Base-by-base conservation (phyloP, 2,888 invertebrate species). In the Enchytraeus crypticus region DNA sequence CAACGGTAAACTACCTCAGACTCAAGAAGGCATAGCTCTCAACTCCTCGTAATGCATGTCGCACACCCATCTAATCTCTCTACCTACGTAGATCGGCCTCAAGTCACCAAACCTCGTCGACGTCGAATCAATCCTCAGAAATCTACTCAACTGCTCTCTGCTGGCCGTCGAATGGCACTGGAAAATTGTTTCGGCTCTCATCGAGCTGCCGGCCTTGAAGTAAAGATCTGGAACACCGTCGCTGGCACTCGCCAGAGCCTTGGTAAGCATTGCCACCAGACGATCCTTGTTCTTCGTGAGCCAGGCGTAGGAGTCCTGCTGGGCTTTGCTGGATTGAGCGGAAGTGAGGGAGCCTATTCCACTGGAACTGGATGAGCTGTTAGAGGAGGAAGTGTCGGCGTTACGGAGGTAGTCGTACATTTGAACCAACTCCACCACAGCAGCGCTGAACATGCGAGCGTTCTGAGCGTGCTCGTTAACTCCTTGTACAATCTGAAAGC, bases 181-280 rank as follows among this genome's bases (percentile, higher is more conserved):
- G 61, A 70, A 70, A 26, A 68, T 60, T 26, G 60, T 57, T 14
- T 69, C 66, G 2, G 70, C 67, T 26, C 61, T 57, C 8, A 68
- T 60, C 34, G 69, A 59, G 55, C 68, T 69, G 34, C 70, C 69
- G 18, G 67, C 65, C 61, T 70, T 70, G 63, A 70, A 70, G 60
- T 69, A 70, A 32, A 70, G 64, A 53, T 70, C 70, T 2, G 70
- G 69, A 27, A 69, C 59, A 11, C 69, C 69, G 56, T 69, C 68
- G 53, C 66, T 66, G 54, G 64, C 67, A 53, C 66, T 69, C 33
- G 70, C 67, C 45, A 70, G 53, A 38, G 68, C 69, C 60, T 70
- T 70, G 46, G 70, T 69, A 51, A 70, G 60, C 69, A 70, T 69
- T 43, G 66, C 66, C 14, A 70, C 69, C n/a, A 70, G 66, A 0